Conservation (phyloP, 2,797 vertebrate species). For the Pseudochromis fuscus region DNA sequence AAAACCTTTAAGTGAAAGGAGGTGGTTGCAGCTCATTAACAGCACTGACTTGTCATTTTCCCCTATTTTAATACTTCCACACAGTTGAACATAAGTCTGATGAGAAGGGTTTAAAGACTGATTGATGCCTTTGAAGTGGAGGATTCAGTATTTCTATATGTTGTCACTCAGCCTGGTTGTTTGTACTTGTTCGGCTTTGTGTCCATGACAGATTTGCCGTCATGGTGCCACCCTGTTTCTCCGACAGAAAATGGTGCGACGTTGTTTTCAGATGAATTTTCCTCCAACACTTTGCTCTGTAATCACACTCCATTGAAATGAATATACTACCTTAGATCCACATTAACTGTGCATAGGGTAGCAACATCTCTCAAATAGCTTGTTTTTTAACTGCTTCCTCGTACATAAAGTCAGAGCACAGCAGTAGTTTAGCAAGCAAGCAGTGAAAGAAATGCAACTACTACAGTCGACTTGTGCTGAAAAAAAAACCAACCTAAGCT, state of each 20-base stretch:
- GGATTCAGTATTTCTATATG: neutral
- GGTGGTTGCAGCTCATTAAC: neutral
- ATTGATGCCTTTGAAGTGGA: constrained; percentile 5
- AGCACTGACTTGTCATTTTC: no score
- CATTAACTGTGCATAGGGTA: neutral
- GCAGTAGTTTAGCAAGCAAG: constrained; percentile 24
- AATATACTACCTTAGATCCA: constrained; percentile 6
- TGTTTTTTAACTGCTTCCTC: constrained; percentile 1
- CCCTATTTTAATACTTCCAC: neutral
- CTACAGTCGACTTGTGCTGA: constrained; percentile 21
- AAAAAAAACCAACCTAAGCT: constrained; percentile 3
- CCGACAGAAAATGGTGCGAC: neutral
- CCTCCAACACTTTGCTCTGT: neutral
- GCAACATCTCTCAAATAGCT: neutral
- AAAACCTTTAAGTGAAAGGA: no score
- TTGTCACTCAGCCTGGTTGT: constrained; percentile 1
- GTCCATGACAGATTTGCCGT: neutral
- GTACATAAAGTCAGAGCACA: constrained; percentile 15
- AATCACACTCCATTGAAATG: neutral
- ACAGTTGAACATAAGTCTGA: constrained; percentile 11
- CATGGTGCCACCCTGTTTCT: constrained; percentile 17
- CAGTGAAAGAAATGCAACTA: constrained; percentile 1
- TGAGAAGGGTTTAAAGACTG: neutral
- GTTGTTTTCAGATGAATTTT: constrained; percentile 2
- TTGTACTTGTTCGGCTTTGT: neutral